phyloP scores from a whole-genome alignment of 1,140 invertebrate species.

The Zophobas morio region DNA sequence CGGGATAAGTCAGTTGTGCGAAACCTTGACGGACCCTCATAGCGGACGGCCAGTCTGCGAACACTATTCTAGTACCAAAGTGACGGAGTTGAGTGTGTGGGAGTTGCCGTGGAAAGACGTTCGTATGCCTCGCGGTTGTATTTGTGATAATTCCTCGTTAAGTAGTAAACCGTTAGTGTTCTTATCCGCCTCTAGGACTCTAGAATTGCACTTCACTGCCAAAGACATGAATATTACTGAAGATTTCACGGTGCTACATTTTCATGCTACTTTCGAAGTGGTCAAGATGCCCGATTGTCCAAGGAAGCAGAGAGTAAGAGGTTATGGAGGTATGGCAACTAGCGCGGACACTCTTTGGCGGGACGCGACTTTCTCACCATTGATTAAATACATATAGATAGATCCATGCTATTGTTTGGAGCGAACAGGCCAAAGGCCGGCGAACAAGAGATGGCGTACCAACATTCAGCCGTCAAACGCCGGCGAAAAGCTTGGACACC shows the following conservation, averaged over 20 bases:
- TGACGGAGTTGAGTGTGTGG: constrained; percentile 74
- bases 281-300: constrained; percentile 77
- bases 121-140: constrained; percentile 75
- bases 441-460: too few relatives aligned
- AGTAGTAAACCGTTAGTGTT: constrained; percentile 73
- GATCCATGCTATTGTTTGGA: too few relatives aligned
- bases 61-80: constrained; percentile 71
- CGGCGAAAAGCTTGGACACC: too few relatives aligned
- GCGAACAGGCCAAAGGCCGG: too few relatives aligned
- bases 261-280: constrained; percentile 79
- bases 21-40: constrained; percentile 80
- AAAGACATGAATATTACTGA: constrained; percentile 77
- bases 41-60: constrained; percentile 72
- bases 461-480: too few relatives aligned
- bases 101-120: constrained; percentile 79
- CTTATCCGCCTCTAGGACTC: constrained; percentile 74
- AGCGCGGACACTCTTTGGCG: too few relatives aligned
- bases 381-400: too few relatives aligned
- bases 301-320: constrained; percentile 75
- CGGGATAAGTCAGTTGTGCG: constrained; percentile 76
- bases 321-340: constrained; percentile 69
- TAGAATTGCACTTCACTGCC: constrained; percentile 77
- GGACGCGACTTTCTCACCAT: too few relatives aligned
- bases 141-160: constrained; percentile 79
- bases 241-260: constrained; percentile 79